Base-by-base conservation (phyloP, 2,888 invertebrate species). In the Melanotus villosus region DNA sequence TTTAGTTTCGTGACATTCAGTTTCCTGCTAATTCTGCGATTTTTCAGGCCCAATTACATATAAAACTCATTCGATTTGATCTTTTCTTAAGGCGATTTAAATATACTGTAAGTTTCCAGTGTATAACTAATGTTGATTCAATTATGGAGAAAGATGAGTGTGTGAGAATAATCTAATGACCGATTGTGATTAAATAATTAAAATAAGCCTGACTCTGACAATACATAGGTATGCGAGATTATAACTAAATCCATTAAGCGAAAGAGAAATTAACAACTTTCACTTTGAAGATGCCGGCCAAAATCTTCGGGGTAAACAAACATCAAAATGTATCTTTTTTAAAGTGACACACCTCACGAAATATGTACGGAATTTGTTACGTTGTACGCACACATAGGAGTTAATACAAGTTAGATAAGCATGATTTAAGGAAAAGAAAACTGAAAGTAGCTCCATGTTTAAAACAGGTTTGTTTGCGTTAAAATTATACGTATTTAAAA, bases 251-350 rank as follows among this genome's bases (percentile, higher is more conserved):
- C 12, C 23, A 47, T 47, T 47, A 26, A 47, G 47, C 47, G 47
- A 47, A 47, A 47, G 47, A 23, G 47, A 47, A 47, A 47, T 23
- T 47, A 26, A 6, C 23, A 43, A 12, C 47, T 47, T 47, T 47
- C 47, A 23, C 47, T 47, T 43, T 47, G 26, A 26, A 26, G 47
- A 47, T 1, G 10, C 23, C 47, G 23, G 3, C 3, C 10, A 4
- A 14, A n/a, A 1, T n/a, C 23, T 2, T 19, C 5, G 23, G 26
- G 26, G 12, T 10, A 23, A 47, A 5, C n/a, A 23, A 43, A 9
- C 43, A 10, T 43, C 43, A 43, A 43, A 43, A 5, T 5, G 10
- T 5, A 18, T 19, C 19, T 43, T 47, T 12, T 21, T n/a, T 12
- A 23, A 23, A 6, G 47, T 2, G 47, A 23, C 47, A 47, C 47